Percentiles rank a stretch among this genome's conserved stretches.
Conservation (phyloP, 2,888 invertebrate genomes). For the Cacoxenus indagator region DNA sequence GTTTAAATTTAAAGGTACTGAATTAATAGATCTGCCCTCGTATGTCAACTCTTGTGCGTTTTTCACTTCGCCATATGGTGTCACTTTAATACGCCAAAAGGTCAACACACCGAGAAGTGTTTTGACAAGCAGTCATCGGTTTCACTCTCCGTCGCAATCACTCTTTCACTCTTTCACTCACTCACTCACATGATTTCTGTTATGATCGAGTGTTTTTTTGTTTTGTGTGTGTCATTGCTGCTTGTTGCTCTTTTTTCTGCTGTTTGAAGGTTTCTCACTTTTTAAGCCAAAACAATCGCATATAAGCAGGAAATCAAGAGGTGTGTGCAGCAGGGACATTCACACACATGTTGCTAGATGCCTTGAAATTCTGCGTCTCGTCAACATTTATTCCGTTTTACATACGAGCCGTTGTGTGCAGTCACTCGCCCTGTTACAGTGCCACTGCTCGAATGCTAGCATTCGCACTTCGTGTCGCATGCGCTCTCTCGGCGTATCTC, state of each 20-base stretch:
- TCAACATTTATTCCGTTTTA: too few relatives aligned
- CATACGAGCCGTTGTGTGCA: too few relatives aligned
- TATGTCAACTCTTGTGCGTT: too few relatives aligned
- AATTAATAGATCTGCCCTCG: too few relatives aligned
- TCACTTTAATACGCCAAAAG: slow-evolving; percentile 38
- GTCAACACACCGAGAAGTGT: too few relatives aligned
- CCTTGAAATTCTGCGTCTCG: slow-evolving; percentile 13
- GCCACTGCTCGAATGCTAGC: not conserved
- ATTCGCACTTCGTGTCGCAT: not conserved
- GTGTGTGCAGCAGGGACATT: slow-evolving; percentile 3
- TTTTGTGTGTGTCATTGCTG: not conserved
- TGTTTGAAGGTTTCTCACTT: too few relatives aligned
- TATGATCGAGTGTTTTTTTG: not conserved
- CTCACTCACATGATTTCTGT: not conserved
- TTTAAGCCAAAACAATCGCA: not conserved
- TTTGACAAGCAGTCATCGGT: slow-evolving; percentile 44
- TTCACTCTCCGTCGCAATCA: slow-evolving; percentile 18
- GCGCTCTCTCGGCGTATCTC: not conserved
- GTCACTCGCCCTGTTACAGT: too few relatives aligned
- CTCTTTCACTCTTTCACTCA: slow-evolving; percentile 13
- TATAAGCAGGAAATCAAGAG: not conserved
- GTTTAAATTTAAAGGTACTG: too few relatives aligned
- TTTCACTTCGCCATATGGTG: not conserved
- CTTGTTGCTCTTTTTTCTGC: not conserved
- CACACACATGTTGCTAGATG: slow-evolving; percentile 53